Base-by-base conservation (phyloP, 2,797 vertebrate genomes). In the Eidolon dupreanum region DNA sequence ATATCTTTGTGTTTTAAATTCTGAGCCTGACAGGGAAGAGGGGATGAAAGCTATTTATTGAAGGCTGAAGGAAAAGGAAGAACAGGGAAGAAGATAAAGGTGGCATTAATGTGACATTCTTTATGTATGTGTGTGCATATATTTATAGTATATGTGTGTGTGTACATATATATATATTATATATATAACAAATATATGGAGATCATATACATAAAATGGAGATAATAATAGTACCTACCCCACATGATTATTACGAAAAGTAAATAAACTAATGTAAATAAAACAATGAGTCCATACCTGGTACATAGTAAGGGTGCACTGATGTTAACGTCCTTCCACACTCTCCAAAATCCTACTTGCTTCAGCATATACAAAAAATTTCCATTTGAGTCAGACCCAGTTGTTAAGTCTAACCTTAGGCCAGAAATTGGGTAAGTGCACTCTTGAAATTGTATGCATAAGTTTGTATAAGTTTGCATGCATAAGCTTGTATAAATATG, bases 1-100 rank as follows among this genome's bases (percentile, higher is more conserved):
- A 36, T 41, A 36, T 41, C 94, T 77, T 83, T 61, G 26, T 83
- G 57, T 86, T 95, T 96, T 51, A 78, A 86, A 83, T 70, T 92
- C 57, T 90, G 46, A 84, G 61, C 38, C 57, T n/a, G 8, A 63
- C 46, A 46, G n/a, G 53, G 24, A 82, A 79, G 31, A 51, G 8
- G 19, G 19, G 5, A 77, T 63, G 49, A 73, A 49, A 88, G 19
- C 33, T 71, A 57, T 41, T 71, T 41, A 49, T 17, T 77, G 68
- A 93, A 78, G 26, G 70, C 38, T 46, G 3, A 19, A 73, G 3
- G 38, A 49, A 75, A 91, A 28, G 20, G n/a, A 90, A 74, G 24
- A 19, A 17, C 6, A 31, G 28, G 15, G 11, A 81, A 51, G 33
- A 73, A 78, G 55, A 59, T 7, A 9, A 65, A 12, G 38, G 31